Percentiles rank a stretch among this genome's conserved stretches.
phyloP scores from a whole-genome alignment of 1,140 invertebrate genomes.

The Branchinecta lindahli region DNA sequence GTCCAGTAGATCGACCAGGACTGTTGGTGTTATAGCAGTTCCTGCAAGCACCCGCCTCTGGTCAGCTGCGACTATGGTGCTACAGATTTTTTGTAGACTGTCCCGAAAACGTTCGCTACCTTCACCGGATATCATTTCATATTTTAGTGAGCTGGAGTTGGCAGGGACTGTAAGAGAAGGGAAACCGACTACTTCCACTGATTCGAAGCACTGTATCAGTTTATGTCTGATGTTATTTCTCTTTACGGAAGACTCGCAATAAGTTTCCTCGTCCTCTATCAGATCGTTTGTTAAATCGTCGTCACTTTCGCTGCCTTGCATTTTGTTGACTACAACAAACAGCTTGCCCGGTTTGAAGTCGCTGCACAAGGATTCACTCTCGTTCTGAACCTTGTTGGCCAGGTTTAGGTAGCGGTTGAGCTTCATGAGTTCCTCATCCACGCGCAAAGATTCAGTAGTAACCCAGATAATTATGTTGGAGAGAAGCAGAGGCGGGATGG shows the following conservation, averaged over 20 bases:
- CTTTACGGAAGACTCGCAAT: neutral
- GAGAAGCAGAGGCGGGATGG: no score
- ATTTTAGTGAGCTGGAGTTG: neutral
- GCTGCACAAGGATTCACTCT: neutral
- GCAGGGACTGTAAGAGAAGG: neutral
- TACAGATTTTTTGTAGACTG: neutral
- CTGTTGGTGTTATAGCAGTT: slow-evolving; percentile 1
- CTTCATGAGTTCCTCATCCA: neutral
- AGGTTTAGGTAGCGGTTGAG: neutral
- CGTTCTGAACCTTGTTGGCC: slow-evolving; percentile 1
- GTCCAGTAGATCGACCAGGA: neutral
- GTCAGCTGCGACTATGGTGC: neutral
- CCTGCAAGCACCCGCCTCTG: neutral
- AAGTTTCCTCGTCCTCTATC: neutral
- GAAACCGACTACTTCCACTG: neutral
- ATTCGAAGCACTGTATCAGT: neutral
- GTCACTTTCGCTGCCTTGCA: no score
- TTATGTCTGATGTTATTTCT: neutral
- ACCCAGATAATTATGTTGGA: no score
- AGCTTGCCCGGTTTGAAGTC: neutral
- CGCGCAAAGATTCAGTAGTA: neutral
- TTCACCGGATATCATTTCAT: neutral
- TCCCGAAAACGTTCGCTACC: neutral
- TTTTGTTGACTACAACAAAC: neutral
- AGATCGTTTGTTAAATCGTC: neutral